Base-by-base conservation (phyloP, 2,888 invertebrate genomes). In the Hirtodrosophila trivittata region DNA sequence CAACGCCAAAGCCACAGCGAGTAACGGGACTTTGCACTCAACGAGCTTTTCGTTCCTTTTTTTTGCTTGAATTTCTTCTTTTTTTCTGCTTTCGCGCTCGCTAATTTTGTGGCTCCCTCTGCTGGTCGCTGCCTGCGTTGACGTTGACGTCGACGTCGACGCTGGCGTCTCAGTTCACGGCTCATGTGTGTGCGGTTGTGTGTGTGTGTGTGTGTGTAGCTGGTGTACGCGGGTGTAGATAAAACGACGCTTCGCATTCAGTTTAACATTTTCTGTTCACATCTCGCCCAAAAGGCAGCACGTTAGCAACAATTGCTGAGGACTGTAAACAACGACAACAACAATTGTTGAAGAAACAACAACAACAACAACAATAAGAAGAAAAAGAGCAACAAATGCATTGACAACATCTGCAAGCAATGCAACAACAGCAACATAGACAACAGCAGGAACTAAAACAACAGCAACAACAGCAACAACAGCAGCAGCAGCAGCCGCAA, bases 11-110 rank as follows among this genome's bases (percentile, higher is more conserved):
- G 10, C 18, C 10, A 26, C 35, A 62, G 25, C 69, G 72, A 73
- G 72, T 73, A 66, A 68, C 64, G 54, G 58, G n/a, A 66, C 39
- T 18, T n/a, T n/a, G n/a, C n/a, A n/a, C n/a, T 6, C 14, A 26
- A 33, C 58, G 43, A 59, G 51, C 50, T 52, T 52, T 38, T 54
- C 38, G 45, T 35, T 42, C 37, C 30, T 37, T 30, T 26, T 33
- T 32, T 12, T 37, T 28, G 41, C 18, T 13, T 9, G 28, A 10
- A n/a, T 13, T 10, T 41, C 8, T 32, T 33, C 10, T 5, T 38
- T 21, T 38, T 38, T 32, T 58, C 26, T 39, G 10, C 30, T 56
- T 50, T 69, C 35, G 70, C 58, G 70, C 39, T 66, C 47, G 42
- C 39, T 50, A 42, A 42, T 57, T 66, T 39, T 62, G 21, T 9